Base-by-base conservation (phyloP, 1,140 invertebrate species). In the Drosophila pruinosa region DNA sequence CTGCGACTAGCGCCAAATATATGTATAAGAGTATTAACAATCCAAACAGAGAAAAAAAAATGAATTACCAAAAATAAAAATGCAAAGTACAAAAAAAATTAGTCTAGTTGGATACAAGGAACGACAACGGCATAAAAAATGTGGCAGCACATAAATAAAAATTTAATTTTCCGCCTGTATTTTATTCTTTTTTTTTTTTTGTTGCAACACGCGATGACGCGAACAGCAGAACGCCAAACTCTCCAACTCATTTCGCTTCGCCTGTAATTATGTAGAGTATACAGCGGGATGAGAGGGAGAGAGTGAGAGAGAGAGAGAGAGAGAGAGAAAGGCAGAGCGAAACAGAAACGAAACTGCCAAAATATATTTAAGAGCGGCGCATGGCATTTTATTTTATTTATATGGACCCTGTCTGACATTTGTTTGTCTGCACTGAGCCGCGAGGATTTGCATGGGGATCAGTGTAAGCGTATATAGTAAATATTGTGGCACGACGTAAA, bases 81-180 rank as follows among this genome's bases (percentile, higher is more conserved):
- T 41, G 38, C 24, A 70, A 62, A 39, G 38, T 50, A 75, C 39
- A 48, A 17, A 15, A 57, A 50, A 71, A 58, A 72, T 67, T 47
- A 85, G 76, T 74, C 74, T 74, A 82, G 63, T 68, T 59, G 72
- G 56, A 50, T 34, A 50, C 43, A 69, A 65, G 70, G 70, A 76
- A 81, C 54, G 67, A 69, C 56, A 67, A 53, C 56, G 71, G 77
- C 73, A 80, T 72, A 72, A 72, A 79, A 88, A 77, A 81, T 81
- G 82, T 86, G 82, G 79, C 81, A 86, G 81, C 77, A 78, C 81
- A 85, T 86, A 86, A 86, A 86, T 86, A 86, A 86, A 86, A 86
- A 86, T 88, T 77, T 81, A 88, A 78, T 75, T 86, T 88, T 79
- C 48, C 62, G 47, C 47, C 22, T 39, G 24, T 50, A 62, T 72